These are phyloP conservation scores for Okapia johnstoni DNA, from an alignment of 2,113 vertebrate species.

Conservation along the genomic window DNA sequence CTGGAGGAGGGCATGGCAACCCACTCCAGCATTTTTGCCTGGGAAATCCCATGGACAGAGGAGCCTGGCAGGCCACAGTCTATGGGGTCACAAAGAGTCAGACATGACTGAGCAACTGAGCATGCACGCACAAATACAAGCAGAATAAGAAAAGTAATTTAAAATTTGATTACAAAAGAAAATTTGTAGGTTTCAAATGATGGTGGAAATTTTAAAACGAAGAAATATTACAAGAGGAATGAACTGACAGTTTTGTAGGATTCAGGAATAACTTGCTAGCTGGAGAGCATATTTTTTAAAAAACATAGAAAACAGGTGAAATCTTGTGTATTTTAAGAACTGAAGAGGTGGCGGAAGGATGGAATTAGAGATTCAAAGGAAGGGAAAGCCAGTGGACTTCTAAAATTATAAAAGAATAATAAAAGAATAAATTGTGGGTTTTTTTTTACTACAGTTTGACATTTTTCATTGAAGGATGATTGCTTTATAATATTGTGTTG, in stretches of 20 bases:
- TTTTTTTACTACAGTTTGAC: neutral
- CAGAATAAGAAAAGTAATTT: neutral
- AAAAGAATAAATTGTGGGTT: neutral
- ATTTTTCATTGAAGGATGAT: neutral
- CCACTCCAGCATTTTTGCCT: neutral
- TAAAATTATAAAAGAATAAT: neutral
- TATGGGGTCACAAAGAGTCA: neutral
- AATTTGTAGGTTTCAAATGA: neutral
- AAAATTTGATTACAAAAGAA: conserved; percentile 13
- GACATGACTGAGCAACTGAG: neutral
- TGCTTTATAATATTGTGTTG: neutral
- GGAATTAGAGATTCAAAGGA: conserved; percentile 57
- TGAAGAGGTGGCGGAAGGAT: conserved; percentile 66
- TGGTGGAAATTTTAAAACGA: neutral
- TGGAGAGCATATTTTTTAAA: neutral
- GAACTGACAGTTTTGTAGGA: neutral
- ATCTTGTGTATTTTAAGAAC: conserved; percentile 62
- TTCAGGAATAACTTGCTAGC: neutral
- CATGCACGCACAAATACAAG: neutral
- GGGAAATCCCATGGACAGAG: neutral
- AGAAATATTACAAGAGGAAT: neutral
- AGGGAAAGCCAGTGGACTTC: conserved; percentile 13
- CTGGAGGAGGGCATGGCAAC: neutral
- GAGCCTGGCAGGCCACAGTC: neutral
- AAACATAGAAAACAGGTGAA: conserved; percentile 54